These are phyloP conservation scores for Xestobium rufovillosum DNA, from an alignment of 2,888 invertebrate genomes.

Conservation along the genomic window DNA sequence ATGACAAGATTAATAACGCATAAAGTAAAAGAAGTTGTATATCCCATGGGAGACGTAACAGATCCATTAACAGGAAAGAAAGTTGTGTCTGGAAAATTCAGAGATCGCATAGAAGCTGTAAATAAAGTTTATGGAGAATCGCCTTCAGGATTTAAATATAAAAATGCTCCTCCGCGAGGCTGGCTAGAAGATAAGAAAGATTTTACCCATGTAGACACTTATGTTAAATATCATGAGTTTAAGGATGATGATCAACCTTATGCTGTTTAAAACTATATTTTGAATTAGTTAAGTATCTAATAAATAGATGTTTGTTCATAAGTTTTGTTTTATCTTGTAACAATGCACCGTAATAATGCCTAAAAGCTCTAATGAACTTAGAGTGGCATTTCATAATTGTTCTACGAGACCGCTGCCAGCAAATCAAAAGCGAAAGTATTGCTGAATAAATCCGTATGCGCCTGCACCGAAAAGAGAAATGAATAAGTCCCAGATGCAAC, in stretches of 20 bases:
- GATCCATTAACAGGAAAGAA: constrained; percentile 80
- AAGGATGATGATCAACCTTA: constrained; percentile 54
- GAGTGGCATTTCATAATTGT: too few relatives aligned
- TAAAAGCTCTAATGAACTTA: too few relatives aligned
- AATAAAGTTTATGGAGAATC: constrained; percentile 63
- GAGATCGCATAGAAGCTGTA: constrained; percentile 64
- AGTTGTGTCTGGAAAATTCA: constrained; percentile 62
- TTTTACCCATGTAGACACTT: constrained; percentile 68
- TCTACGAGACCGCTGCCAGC: too few relatives aligned
- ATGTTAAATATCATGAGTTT: constrained; percentile 72
- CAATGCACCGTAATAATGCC: too few relatives aligned
- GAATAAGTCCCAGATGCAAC: too few relatives aligned
- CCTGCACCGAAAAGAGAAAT: too few relatives aligned
- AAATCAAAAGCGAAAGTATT: too few relatives aligned
- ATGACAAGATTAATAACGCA: constrained; percentile 72
- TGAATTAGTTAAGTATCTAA: too few relatives aligned
- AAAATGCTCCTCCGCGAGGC: constrained; percentile 70
- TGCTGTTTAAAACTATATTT: too few relatives aligned
- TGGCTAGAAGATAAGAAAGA: constrained; percentile 77
- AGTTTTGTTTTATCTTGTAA: too few relatives aligned
- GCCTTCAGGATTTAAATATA: constrained; percentile 63
- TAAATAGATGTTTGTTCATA: too few relatives aligned
- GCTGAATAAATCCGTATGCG: too few relatives aligned
- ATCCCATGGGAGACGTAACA: constrained; percentile 75
- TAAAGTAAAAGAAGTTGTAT: constrained; percentile 69